phyloP scores from a whole-genome alignment of 2,797 vertebrate genomes.

The Miichthys miiuy region DNA sequence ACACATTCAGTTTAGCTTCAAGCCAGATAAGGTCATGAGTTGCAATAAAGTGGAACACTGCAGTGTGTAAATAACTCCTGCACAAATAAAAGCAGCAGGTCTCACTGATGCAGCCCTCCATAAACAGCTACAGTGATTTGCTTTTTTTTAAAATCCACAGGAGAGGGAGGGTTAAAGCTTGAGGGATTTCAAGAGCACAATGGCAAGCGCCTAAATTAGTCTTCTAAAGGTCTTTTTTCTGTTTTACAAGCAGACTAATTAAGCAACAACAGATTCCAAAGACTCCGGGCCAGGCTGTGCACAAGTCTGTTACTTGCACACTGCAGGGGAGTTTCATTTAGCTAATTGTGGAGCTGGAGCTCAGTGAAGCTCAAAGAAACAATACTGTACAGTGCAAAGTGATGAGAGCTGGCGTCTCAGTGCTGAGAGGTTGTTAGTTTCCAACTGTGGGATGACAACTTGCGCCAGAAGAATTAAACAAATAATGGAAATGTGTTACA shows the following conservation, averaged over 20 bases:
- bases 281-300: conserved; percentile 16
- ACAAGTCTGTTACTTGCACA: conserved; percentile 19
- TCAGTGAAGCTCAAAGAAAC: conserved; percentile 25
- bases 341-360: conserved; percentile 34
- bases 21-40: conserved; percentile 26
- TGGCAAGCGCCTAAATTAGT: conserved; percentile 54
- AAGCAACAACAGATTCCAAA: conserved; percentile 59
- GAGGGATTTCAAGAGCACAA: conserved; percentile 30
- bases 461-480: conserved; percentile 22
- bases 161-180: conserved; percentile 16
- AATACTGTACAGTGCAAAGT: conserved; percentile 15
- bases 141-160: conserved; percentile 28
- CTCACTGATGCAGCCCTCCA: conserved; percentile 44
- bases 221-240: conserved; percentile 27
- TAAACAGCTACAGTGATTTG: conserved; percentile 52
- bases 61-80: conserved; percentile 44
- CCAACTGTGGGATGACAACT: conserved; percentile 3
- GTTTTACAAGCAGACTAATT: conserved; percentile 69
- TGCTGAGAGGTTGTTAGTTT: conserved; percentile 22
- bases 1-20: conserved; percentile 8
- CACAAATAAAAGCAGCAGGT: conserved; percentile 65
- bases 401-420: conserved; percentile 30
- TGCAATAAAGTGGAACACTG: conserved; percentile 33
- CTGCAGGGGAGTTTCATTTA: conserved; percentile 35
- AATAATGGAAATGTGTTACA: conserved; percentile 9